phyloP scores from a whole-genome alignment of 2,888 invertebrate genomes.

The Agrotis segetum region DNA sequence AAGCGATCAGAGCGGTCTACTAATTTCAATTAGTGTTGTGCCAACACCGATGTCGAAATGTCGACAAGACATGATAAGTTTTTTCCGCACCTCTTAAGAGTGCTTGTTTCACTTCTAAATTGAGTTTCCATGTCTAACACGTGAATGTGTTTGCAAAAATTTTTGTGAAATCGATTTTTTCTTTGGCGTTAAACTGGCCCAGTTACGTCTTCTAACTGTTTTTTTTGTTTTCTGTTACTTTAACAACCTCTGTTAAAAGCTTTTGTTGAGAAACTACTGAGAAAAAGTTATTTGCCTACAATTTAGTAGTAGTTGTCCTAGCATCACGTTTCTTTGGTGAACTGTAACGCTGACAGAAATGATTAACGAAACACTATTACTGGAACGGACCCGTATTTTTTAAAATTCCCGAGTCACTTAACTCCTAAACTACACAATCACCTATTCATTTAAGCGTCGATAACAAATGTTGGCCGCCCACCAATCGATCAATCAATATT shows the following conservation, averaged over 20 bases:
- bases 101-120: conserved; percentile 66
- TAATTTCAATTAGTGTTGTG: conserved; percentile 76
- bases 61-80: conserved; percentile 67
- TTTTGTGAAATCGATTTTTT: conserved; percentile 51
- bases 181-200: conserved; percentile 37
- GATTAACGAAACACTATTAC: conserved; percentile 11
- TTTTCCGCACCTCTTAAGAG: conserved; percentile 67
- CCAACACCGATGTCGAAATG: conserved; percentile 69
- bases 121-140: conserved; percentile 64
- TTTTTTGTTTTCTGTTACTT: conserved; percentile 32
- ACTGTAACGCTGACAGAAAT: conserved; percentile 3
- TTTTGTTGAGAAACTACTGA: conserved; percentile 43
- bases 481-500: conserved; percentile 88
- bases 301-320: conserved; percentile 1
- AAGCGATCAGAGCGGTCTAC: conserved; percentile 70
- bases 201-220: conserved; percentile 38
- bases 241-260: conserved; percentile 53
- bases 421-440: conserved; percentile 58
- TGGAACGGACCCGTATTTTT: conserved; percentile 45
- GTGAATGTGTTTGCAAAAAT: conserved; percentile 43
- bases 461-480: conserved; percentile 69
- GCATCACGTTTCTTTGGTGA: conserved; percentile 6
- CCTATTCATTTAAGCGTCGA: conserved; percentile 55
- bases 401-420: conserved; percentile 47
- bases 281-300: conserved; percentile 14